Evolutionary conservation across 2,888 invertebrate genomes (phyloP).

Genomic region (Halocaridina rubra): DNA sequence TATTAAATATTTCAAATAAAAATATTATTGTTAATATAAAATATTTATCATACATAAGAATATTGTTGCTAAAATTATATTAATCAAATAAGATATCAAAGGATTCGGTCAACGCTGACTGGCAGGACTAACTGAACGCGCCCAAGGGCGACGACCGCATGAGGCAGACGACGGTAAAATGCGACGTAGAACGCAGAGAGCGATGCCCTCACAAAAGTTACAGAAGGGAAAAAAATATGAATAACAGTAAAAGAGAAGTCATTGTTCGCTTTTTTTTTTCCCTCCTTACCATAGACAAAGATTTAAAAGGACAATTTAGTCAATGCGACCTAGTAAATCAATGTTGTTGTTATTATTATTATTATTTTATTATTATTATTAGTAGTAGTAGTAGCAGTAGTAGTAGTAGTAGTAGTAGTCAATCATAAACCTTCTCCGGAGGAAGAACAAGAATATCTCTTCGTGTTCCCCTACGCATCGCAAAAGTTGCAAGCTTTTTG

Average conservation of each 20-base stretch:
- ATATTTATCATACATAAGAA: not conserved
- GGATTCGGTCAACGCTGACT: not conserved
- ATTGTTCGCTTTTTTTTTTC: too few species aligned
- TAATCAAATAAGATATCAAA: not conserved
- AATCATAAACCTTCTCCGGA: too few species aligned
- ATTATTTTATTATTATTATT: too few species aligned
- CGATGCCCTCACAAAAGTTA: not conserved
- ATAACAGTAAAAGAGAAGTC: too few species aligned
- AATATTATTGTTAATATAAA: not conserved
- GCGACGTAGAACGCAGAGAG: not conserved
- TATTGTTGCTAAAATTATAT: not conserved
- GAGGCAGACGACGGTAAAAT: slow-evolving; percentile 17
- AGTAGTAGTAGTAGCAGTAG: too few species aligned
- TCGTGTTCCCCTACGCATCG: not conserved
- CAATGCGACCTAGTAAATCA: too few species aligned
- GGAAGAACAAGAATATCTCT: too few species aligned
- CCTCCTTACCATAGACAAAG: too few species aligned
- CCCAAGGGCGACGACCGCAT: slow-evolving; percentile 31
- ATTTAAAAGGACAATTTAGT: too few species aligned
- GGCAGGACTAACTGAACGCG: not conserved
- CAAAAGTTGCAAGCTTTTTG: not conserved
- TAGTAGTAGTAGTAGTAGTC: too few species aligned
- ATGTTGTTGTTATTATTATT: not conserved
- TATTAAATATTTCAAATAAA: not conserved
- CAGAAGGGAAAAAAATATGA: not conserved